Conservation (phyloP, 2,888 invertebrate genomes). For the Sinhomidia bicolor region DNA sequence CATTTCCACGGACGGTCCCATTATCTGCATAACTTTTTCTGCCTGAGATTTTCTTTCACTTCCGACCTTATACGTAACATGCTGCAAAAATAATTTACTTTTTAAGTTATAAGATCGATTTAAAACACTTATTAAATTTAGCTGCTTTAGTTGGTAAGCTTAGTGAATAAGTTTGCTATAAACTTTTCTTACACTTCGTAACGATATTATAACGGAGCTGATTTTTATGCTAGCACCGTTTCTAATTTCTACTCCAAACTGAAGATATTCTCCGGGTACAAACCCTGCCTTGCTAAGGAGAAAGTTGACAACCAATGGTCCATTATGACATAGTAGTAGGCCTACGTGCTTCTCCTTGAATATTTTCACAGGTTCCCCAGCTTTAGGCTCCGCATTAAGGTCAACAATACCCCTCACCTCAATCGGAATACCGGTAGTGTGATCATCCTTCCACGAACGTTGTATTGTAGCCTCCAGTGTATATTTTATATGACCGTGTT, state of each 20-base stretch:
- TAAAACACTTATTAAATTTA: too few species aligned
- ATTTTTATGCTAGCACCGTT: conserved; percentile 77
- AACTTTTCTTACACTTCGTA: conserved; percentile 57
- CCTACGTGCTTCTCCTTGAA: conserved; percentile 80
- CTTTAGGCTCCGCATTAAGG: conserved; percentile 81
- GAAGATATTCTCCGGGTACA: conserved; percentile 80
- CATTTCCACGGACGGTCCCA: conserved; percentile 72
- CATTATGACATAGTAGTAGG: conserved; percentile 81
- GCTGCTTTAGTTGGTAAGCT: too few species aligned
- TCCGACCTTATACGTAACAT: conserved; percentile 64
- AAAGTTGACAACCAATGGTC: conserved; percentile 81
- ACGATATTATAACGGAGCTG: conserved; percentile 66
- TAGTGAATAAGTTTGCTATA: too few species aligned
- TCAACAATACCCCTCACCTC: conserved; percentile 80
- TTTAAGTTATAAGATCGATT: background rate
- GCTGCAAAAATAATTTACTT: conserved; percentile 25
- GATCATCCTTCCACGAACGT: conserved; percentile 79
- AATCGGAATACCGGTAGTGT: conserved; percentile 79
- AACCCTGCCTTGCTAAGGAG: conserved; percentile 80
- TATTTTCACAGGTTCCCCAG: conserved; percentile 79
- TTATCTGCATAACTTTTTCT: conserved; percentile 64
- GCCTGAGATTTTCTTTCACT: conserved; percentile 65
- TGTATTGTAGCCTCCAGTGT: conserved; percentile 81
- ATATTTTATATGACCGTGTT: conserved; percentile 79
- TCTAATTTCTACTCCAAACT: conserved; percentile 80